Conservation (phyloP, 1,140 invertebrate species). For the Pogonognathellus flavescens region DNA sequence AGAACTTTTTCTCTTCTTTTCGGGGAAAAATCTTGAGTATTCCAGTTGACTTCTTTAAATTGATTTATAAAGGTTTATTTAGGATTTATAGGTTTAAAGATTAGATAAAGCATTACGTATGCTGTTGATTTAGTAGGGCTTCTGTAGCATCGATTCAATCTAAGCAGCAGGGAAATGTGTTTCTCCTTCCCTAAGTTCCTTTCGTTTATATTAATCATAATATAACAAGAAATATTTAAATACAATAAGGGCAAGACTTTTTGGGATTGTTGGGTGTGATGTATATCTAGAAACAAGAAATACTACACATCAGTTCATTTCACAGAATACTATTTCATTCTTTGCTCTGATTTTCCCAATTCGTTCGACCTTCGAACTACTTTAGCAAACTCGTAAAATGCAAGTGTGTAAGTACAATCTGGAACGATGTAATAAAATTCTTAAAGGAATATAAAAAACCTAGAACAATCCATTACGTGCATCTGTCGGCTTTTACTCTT, state of each 20-base stretch:
- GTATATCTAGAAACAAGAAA: no score
- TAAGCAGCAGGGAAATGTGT: background rate
- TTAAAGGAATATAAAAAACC: background rate
- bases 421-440: background rate
- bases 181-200: background rate
- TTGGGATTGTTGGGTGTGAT: no score
- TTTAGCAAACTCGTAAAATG: constrained; percentile 28
- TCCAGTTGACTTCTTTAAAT: constrained; percentile 30
- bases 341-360: background rate
- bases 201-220: constrained; percentile 14
- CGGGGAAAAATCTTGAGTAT: background rate
- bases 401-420: background rate
- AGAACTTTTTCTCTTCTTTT: background rate
- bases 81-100: constrained; percentile 14
- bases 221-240: constrained; percentile 31
- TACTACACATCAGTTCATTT: no score
- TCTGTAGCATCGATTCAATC: background rate
- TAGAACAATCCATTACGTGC: background rate
- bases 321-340: background rate
- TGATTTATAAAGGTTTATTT: constrained; percentile 15
- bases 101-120: constrained; percentile 13
- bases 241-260: background rate
- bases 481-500: constrained; percentile 3
- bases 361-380: background rate
- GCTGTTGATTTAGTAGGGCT: background rate